Evolutionary conservation across 2,113 vertebrate genomes (phyloP), one percentile per base, ranked within the genome.

Genomic region (Solea solea): DNA sequence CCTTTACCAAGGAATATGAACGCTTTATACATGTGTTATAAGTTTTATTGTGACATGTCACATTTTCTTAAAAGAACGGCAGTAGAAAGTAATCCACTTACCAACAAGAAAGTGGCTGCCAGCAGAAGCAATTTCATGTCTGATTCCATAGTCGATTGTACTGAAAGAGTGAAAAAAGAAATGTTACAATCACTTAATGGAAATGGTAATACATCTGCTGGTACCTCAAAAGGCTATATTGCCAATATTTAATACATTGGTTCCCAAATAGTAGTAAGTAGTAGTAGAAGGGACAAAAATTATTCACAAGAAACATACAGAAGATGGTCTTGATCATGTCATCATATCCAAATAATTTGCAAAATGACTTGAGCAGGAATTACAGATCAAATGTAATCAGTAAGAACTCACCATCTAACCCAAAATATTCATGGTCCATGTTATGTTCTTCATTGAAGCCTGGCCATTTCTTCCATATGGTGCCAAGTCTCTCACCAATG

Each of bases 341-440:
- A 45, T 21, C 28, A 45, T 21, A 28, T 5, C 2, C 7, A 9
- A 34, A 12, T 42, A 52, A 52, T 5, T 9, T 3, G 62, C 21
- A 1, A 11, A 59, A 42, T 7, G 48, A 40, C 7, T 27, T 45
- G 8, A 57, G 7, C 9, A 21, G 11, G 27, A 63, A 58, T n/a
- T 28, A 10, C 21, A 45, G 21, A 66, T 64, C 7, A 13, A 4
- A 21, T 5, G 16, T 39, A 4, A 10, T 2, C 2, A 21, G 1
- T 3, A 12, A 53, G 13, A 78, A 88, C 90, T 92, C 81, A 95
- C 94, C 86, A 34, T 94, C 90, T 56, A 95, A 58, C 12, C 94
- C 94, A 78, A 95, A 95, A 82, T 92, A 91, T 67, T 95, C 94
- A 83, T 95, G 94, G 75, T 95, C 94, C 93, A 91, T 93, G 85